Percentiles rank a stretch among this genome's conserved stretches.
phyloP scores from a whole-genome alignment of 2,888 invertebrate species.

The Lamellibrachia satsuma region DNA sequence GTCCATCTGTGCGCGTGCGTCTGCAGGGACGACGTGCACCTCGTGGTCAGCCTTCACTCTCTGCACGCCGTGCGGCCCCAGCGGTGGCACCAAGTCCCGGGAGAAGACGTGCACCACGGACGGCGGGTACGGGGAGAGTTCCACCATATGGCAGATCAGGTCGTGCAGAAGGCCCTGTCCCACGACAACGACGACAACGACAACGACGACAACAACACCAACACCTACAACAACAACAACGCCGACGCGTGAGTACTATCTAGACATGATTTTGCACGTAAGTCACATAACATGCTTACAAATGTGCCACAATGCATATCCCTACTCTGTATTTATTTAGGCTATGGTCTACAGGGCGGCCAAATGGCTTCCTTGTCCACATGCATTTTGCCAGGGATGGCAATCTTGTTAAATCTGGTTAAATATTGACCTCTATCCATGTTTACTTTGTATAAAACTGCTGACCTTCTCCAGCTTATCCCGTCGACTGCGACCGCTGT shows the following conservation, averaged over 20 bases:
- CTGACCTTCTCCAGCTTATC: background rate
- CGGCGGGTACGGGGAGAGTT: background rate
- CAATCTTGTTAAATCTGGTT: no score
- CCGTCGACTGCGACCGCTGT: background rate
- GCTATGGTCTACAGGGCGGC: no score
- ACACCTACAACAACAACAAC: background rate
- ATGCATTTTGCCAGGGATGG: no score
- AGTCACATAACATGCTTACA: no score
- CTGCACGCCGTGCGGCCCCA: no score
- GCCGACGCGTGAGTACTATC: background rate
- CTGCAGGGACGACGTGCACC: no score
- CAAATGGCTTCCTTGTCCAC: no score
- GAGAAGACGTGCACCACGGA: background rate
- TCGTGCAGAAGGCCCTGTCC: background rate
- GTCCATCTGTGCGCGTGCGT: no score
- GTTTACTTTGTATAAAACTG: background rate
- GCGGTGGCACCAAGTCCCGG: background rate
- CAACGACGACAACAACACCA: background rate
- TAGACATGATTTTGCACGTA: background rate
- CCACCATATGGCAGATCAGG: background rate
- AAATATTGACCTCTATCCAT: no score
- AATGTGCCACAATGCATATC: no score
- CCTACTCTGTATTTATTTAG: no score
- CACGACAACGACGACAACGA: background rate
- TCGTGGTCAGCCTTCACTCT: no score